Evolutionary conservation across 2,888 invertebrate species (phyloP).

Genomic region (Bibio marci): DNA sequence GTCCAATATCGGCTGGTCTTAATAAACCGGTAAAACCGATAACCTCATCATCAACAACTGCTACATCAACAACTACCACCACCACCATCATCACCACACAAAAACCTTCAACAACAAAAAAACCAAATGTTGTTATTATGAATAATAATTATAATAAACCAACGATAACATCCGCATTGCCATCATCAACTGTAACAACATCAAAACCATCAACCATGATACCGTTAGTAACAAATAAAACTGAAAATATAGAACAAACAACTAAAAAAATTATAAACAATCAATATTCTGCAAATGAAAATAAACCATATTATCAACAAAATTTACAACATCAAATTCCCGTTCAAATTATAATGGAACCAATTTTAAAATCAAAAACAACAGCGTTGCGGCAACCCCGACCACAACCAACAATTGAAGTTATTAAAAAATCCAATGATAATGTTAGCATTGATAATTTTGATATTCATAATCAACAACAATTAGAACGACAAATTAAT

Average conservation of each 20-base stretch:
- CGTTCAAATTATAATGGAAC: conserved; percentile 7
- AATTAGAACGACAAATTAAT: too few relatives aligned
- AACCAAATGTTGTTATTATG: neutral
- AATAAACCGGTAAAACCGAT: conserved; percentile 7
- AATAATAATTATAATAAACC: neutral
- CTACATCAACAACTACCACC: neutral
- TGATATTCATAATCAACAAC: too few relatives aligned
- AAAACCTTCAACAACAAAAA: neutral
- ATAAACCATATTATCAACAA: too few relatives aligned
- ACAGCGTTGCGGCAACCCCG: neutral
- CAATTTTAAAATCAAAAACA: conserved; percentile 1
- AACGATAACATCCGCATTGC: neutral
- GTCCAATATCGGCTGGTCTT: conserved; percentile 14
- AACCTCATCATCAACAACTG: neutral
- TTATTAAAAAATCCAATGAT: too few relatives aligned
- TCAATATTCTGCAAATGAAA: too few relatives aligned
- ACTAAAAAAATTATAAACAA: too few relatives aligned
- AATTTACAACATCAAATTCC: conserved; percentile 5
- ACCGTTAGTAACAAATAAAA: neutral
- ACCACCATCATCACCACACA: neutral
- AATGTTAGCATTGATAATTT: too few relatives aligned
- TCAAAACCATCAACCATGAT: neutral
- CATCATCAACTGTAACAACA: too few relatives aligned
- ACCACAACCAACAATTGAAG: neutral
- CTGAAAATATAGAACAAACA: too few relatives aligned